These are phyloP conservation scores for Oreortyx pictus DNA, from an alignment of 2,797 vertebrate species.

Conservation along the genomic window DNA sequence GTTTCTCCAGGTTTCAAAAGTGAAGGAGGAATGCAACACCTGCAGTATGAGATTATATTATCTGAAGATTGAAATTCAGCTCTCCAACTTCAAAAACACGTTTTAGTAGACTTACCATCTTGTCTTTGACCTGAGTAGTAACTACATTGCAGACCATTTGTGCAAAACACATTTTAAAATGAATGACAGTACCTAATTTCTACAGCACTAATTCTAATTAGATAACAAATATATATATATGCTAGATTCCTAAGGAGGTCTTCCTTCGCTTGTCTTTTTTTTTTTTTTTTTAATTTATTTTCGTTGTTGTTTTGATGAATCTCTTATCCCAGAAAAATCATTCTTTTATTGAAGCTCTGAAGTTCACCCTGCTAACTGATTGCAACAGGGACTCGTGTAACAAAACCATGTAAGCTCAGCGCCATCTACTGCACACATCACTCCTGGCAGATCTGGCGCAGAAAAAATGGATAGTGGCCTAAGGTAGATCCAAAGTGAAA, in stretches of 20 bases:
- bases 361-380: background rate
- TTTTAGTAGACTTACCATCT: background rate
- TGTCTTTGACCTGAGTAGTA: background rate
- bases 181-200: background rate
- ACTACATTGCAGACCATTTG: background rate
- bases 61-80: background rate
- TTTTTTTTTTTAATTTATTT: rapidly evolving
- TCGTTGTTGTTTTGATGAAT: background rate
- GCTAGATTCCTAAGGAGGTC: background rate
- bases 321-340: background rate
- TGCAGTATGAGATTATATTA: background rate
- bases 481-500: background rate
- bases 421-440: conserved; percentile 51
- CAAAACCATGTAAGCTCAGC: background rate
- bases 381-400: rapidly evolving
- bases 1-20: background rate
- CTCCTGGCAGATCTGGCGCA: background rate
- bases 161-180: background rate
- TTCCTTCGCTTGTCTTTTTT: rapidly evolving
- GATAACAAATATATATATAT: rapidly evolving
- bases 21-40: background rate
- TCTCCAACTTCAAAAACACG: background rate
- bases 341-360: background rate
- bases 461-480: background rate
- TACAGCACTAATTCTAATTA: background rate